Conservation (phyloP, 1,140 invertebrate species). For the Plectrocnemia conspersa region DNA sequence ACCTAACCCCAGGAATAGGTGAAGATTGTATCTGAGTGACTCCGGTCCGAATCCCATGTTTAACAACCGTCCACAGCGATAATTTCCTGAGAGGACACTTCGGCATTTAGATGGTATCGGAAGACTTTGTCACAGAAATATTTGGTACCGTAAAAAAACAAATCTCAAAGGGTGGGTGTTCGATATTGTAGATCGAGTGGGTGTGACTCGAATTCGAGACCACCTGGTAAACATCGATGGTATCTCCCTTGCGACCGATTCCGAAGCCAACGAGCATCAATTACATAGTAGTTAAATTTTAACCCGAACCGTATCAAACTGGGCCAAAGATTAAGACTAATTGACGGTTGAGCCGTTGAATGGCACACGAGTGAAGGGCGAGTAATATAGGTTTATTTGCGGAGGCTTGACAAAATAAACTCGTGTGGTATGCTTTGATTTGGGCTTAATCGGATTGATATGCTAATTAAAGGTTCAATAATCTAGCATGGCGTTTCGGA, state of each 20-base stretch:
- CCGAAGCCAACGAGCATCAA: background rate
- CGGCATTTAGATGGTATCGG: background rate
- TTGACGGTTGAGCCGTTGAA: too few relatives aligned
- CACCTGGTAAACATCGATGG: background rate
- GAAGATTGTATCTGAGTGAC: constrained; percentile 8
- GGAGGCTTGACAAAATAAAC: too few relatives aligned
- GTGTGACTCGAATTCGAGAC: background rate
- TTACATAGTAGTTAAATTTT: background rate
- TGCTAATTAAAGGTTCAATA: too few relatives aligned
- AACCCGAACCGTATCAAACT: too few relatives aligned
- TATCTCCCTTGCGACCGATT: too few relatives aligned
- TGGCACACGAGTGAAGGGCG: too few relatives aligned
- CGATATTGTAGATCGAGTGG: constrained; percentile 1
- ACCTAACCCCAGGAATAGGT: constrained; percentile 15
- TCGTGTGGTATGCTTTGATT: too few relatives aligned
- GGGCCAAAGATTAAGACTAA: too few relatives aligned
- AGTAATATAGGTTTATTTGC: too few relatives aligned
- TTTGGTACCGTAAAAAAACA: constrained; percentile 2
- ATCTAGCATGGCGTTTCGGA: too few relatives aligned
- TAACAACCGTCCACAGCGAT: background rate
- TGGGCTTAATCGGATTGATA: too few relatives aligned
- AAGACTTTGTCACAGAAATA: background rate
- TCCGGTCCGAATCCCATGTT: background rate
- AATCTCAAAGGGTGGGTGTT: too few relatives aligned
- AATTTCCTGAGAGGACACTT: background rate